These are phyloP conservation scores for Mesoclemmys tuberculata DNA, from an alignment of 2,113 vertebrate genomes.

Conservation along the genomic window DNA sequence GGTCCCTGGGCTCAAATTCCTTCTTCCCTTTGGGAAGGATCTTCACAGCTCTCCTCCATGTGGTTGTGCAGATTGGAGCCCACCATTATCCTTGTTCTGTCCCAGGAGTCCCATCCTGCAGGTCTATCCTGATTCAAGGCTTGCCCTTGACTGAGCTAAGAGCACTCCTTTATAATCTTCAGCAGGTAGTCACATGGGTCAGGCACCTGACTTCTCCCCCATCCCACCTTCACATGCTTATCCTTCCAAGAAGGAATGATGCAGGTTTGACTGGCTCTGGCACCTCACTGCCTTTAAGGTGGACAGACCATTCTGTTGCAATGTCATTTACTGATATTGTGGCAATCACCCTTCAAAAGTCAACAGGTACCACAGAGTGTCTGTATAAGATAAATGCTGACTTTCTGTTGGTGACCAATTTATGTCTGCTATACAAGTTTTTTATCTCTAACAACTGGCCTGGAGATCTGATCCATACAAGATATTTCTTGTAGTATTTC, in stretches of 20 bases:
- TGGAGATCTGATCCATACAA: not conserved
- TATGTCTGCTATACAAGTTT: not conserved
- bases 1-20: not conserved
- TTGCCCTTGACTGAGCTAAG: not conserved
- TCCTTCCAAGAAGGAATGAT: not conserved
- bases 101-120: not conserved
- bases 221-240: not conserved
- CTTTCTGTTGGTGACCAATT: not conserved
- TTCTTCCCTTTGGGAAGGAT: not conserved
- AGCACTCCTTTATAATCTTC: not conserved
- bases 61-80: too few relatives aligned
- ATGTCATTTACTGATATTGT: not conserved
- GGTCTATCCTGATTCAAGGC: not conserved
- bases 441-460: not conserved
- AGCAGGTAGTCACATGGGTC: not conserved
- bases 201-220: not conserved
- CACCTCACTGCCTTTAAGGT: not conserved
- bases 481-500: not conserved
- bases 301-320: rapidly evolving
- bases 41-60: not conserved
- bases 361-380: not conserved
- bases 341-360: not conserved
- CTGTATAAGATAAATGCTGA: conserved; percentile 17
- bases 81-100: not conserved
- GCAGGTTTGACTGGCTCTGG: not conserved